Conservation (phyloP, 2,888 invertebrate genomes). For the Crioceris asparagi region DNA sequence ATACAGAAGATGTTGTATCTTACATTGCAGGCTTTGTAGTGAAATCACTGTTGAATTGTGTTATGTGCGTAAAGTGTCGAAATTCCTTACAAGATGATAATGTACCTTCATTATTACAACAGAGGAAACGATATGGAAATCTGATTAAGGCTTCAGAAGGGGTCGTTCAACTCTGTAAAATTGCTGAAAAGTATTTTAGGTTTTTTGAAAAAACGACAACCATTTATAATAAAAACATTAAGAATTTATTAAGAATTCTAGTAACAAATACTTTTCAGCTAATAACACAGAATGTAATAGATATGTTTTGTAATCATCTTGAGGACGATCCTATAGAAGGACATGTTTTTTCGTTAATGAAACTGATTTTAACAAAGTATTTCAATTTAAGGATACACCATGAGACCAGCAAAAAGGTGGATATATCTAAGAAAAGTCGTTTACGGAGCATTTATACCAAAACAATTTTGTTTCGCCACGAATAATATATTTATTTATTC, state of each 20-base stretch:
- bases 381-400: constrained; percentile 1
- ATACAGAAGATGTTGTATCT: constrained; percentile 4
- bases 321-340: neutral
- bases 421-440: neutral
- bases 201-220: constrained; percentile 9
- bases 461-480: too few relatives aligned
- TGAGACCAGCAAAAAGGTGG: neutral
- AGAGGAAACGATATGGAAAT: constrained; percentile 9
- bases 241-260: constrained; percentile 1
- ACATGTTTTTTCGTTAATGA: neutral
- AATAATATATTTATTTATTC: too few relatives aligned
- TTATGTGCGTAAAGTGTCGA: constrained; percentile 7
- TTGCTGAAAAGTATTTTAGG: constrained; percentile 10
- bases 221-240: constrained; percentile 10
- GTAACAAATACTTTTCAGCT: constrained; percentile 5
- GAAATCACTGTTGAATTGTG: constrained; percentile 9
- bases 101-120: constrained; percentile 7
- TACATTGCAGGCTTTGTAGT: constrained; percentile 9
- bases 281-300: constrained; percentile 3
- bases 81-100: constrained; percentile 7
- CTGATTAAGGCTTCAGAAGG: constrained; percentile 8
- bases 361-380: constrained; percentile 3
- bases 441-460: constrained; percentile 1
- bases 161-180: constrained; percentile 9
- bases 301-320: constrained; percentile 1